Conservation (phyloP, 2,888 invertebrate species). For the Linyphia triangularis region DNA sequence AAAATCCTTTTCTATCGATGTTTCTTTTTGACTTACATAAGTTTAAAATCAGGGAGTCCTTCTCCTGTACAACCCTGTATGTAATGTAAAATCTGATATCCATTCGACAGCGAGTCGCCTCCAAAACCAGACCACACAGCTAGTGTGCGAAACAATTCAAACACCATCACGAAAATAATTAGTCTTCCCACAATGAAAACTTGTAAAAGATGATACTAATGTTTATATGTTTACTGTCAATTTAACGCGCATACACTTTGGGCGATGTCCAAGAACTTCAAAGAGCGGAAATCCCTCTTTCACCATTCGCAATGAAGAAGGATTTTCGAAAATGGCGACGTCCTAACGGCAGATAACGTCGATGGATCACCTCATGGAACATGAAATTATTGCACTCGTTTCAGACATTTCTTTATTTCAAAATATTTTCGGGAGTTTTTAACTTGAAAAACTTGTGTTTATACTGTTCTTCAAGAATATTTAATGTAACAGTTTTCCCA, state of each 20-base stretch:
- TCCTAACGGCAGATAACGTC: neutral
- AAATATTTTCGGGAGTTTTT: too few relatives aligned
- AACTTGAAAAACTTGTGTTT: too few relatives aligned
- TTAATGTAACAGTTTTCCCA: too few relatives aligned
- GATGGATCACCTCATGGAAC: neutral
- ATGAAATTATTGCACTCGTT: neutral
- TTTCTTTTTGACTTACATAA: too few relatives aligned
- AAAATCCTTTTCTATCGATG: too few relatives aligned
- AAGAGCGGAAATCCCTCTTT: neutral
- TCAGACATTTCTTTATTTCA: too few relatives aligned
- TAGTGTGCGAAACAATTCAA: neutral
- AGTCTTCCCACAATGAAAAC: neutral
- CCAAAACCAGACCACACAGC: neutral
- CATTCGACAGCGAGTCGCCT: too few relatives aligned
- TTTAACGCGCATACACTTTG: neutral
- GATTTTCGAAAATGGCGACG: neutral
- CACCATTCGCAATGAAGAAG: neutral
- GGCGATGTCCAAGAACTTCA: neutral
- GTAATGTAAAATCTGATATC: too few relatives aligned
- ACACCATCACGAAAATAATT: neutral
- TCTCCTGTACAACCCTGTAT: too few relatives aligned
- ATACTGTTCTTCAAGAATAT: too few relatives aligned
- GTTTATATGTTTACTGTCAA: conserved; percentile 3
- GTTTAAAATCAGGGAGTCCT: too few relatives aligned
- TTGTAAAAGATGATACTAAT: neutral